phyloP scores from a whole-genome alignment of 1,140 invertebrate species.

The Papilio aristodemus region DNA sequence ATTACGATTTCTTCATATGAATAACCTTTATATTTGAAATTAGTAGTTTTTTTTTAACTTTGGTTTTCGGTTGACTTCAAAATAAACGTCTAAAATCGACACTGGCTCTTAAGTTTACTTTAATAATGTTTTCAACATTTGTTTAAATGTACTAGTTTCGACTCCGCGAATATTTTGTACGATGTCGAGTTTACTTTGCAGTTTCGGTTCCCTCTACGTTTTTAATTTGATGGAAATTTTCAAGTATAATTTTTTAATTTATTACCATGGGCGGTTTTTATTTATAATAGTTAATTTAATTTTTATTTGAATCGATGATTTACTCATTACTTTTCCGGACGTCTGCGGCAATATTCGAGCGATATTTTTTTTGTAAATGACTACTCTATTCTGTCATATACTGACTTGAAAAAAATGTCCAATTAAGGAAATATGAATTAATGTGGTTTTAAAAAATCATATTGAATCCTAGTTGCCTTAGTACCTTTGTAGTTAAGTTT shows the following conservation, averaged over 20 bases:
- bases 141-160: too few relatives aligned
- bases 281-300: too few relatives aligned
- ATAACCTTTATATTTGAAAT: too few relatives aligned
- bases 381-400: too few relatives aligned
- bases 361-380: background rate
- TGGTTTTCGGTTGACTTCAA: background rate
- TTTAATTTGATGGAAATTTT: background rate
- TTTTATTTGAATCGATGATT: background rate
- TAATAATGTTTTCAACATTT: slow-evolving; percentile 6
- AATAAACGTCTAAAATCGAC: background rate
- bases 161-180: background rate
- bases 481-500: too few relatives aligned
- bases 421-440: too few relatives aligned
- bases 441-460: too few relatives aligned
- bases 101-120: background rate
- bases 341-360: background rate
- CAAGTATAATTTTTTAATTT: too few relatives aligned
- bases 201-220: background rate
- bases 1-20: too few relatives aligned
- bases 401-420: background rate
- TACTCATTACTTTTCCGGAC: background rate
- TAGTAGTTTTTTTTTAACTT: too few relatives aligned
- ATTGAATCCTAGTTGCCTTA: too few relatives aligned
- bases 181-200: background rate
- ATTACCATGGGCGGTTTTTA: too few relatives aligned